Percentiles rank a stretch among this genome's conserved stretches.
These are phyloP conservation scores for Eristalinus sepulchralis DNA, from an alignment of 2,888 invertebrate genomes.

Conservation along the genomic window DNA sequence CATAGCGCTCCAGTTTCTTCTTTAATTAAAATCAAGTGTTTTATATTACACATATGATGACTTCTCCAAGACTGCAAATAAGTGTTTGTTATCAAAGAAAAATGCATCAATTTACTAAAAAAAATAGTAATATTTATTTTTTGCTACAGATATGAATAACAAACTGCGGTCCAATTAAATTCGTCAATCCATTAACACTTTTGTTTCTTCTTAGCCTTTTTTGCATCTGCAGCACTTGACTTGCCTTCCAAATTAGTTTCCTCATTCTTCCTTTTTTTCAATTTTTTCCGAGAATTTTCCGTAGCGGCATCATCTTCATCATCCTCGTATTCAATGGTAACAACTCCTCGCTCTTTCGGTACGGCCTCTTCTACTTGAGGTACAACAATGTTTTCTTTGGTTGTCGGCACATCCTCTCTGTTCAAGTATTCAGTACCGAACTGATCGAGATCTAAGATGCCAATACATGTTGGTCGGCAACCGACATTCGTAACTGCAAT, in stretches of 20 bases:
- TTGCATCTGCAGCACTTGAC: not conserved
- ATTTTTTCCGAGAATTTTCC: slow-evolving; percentile 2
- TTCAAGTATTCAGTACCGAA: slow-evolving; percentile 72
- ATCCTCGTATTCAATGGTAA: slow-evolving; percentile 77
- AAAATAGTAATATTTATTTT: no score
- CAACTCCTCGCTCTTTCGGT: slow-evolving; percentile 73
- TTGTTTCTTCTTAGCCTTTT: slow-evolving; percentile 1
- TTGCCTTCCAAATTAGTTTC: slow-evolving; percentile 29
- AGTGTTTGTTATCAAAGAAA: no score
- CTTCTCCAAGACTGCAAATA: no score
- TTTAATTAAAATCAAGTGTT: no score
- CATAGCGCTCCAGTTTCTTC: no score
- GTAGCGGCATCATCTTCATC: slow-evolving; percentile 53
- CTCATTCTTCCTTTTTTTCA: slow-evolving; percentile 25
- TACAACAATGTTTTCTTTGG: not conserved
- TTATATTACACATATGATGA: no score
- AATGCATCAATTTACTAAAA: no score
- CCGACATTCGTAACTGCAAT: slow-evolving; percentile 84
- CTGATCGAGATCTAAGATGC: slow-evolving; percentile 82
- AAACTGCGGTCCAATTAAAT: no score
- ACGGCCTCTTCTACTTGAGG: slow-evolving; percentile 9
- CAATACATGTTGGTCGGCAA: slow-evolving; percentile 88
- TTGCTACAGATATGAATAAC: no score
- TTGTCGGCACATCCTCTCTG: not conserved
- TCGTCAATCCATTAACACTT: not conserved